A percentile compares a stretch with the other conserved stretches of the same genome.
Evolutionary conservation across 2,888 invertebrate genomes (phyloP).

Genomic region (Temnothorax rugatulus): DNA sequence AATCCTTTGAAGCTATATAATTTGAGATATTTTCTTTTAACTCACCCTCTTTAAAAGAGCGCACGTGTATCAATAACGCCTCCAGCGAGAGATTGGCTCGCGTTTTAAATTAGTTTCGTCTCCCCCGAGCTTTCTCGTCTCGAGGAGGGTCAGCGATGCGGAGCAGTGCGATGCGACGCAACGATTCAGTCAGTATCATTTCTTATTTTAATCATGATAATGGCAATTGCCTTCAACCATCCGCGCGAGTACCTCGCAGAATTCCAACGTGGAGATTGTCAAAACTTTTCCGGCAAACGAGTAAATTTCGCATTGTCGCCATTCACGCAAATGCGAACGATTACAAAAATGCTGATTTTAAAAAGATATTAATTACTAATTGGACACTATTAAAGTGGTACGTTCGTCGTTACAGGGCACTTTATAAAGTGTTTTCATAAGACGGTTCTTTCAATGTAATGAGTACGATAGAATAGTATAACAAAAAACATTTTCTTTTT

Average conservation of each 20-base stretch:
- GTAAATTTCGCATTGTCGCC: conserved; percentile 2
- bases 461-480: neutral
- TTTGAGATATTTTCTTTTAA: neutral
- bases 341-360: conserved; percentile 8
- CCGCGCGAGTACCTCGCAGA: neutral
- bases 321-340: neutral
- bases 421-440: neutral
- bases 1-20: neutral
- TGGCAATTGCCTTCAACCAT: conserved; percentile 52
- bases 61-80: neutral
- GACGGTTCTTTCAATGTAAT: neutral
- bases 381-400: neutral
- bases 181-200: conserved; percentile 57
- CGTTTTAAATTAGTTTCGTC: conserved; percentile 68
- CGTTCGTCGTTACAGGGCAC: neutral
- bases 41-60: neutral
- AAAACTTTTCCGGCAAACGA: conserved; percentile 22
- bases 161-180: conserved; percentile 13
- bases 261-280: neutral
- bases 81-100: conserved; percentile 10
- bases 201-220: conserved; percentile 75
- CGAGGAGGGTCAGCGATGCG: conserved; percentile 37
- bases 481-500: neutral
- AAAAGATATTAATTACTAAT: conserved; percentile 57
- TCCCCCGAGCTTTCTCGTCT: conserved; percentile 27